phyloP scores from a whole-genome alignment of 2,888 invertebrate genomes.

The Mellilla xanthometata region DNA sequence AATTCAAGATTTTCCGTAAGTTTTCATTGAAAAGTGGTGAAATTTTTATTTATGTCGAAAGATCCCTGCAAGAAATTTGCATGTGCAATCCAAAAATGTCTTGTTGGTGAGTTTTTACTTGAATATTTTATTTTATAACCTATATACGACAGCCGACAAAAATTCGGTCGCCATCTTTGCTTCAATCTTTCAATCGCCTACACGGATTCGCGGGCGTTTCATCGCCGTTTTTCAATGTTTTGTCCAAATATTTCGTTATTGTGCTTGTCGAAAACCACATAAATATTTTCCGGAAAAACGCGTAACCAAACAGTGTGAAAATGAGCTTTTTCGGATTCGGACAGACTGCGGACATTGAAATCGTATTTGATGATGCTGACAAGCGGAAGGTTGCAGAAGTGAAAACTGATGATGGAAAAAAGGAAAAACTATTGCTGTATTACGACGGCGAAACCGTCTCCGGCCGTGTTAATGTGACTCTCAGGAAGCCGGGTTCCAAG shows the following conservation, averaged over 20 bases:
- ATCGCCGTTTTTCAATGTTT: conserved; percentile 81
- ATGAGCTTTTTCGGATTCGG: conserved; percentile 99
- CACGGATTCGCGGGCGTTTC: conserved; percentile 78
- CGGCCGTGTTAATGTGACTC: conserved; percentile 96
- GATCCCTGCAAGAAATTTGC: conserved; percentile 92
- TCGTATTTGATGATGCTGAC: conserved; percentile 97
- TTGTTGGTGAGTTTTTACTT: conserved; percentile 84
- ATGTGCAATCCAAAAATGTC: conserved; percentile 90
- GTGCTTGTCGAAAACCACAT: conserved; percentile 60
- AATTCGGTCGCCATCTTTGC: conserved; percentile 80
- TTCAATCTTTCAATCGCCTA: conserved; percentile 77
- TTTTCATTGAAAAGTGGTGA: conserved; percentile 46
- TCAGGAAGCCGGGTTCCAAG: conserved; percentile 97
- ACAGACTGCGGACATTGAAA: conserved; percentile 98
- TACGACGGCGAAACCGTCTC: conserved; percentile 99
- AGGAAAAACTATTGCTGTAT: conserved; percentile 96
- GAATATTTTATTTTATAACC: conserved; percentile 62
- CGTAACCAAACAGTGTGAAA: conserved; percentile 67
- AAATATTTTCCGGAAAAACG: conserved; percentile 55
- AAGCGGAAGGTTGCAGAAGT: conserved; percentile 96
- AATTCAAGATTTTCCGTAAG: conserved; percentile 53
- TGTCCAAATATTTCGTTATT: conserved; percentile 68
- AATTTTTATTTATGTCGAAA: conserved; percentile 71
- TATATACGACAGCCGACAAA: conserved; percentile 69
- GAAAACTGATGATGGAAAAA: conserved; percentile 98